Percentiles rank a stretch among this genome's conserved stretches.
phyloP scores from a whole-genome alignment of 2,888 invertebrate species.

The Julus scandinavius region DNA sequence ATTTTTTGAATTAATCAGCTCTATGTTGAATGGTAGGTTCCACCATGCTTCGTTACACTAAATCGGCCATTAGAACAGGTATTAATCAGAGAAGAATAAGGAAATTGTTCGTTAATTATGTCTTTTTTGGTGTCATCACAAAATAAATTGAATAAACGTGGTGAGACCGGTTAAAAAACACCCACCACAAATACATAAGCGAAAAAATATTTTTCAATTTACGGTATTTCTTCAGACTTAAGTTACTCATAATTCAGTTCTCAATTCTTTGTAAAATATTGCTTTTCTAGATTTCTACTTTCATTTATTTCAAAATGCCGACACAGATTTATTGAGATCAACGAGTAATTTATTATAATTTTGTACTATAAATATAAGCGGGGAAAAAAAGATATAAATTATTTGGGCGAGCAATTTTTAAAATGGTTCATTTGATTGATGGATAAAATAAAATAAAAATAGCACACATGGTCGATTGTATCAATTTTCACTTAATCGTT shows the following conservation, averaged over 20 bases:
- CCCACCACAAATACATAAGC: neutral
- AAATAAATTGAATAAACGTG: neutral
- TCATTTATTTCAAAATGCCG: slow-evolving; percentile 20
- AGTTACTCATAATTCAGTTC: no score
- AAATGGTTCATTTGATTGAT: neutral
- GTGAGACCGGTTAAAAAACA: neutral
- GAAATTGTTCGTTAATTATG: neutral
- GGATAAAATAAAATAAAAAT: neutral
- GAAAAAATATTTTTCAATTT: neutral
- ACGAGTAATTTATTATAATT: slow-evolving; percentile 9
- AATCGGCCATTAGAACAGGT: neutral
- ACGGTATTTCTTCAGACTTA: no score
- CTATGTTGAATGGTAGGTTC: neutral
- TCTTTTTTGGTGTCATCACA: neutral
- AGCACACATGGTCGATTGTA: neutral
- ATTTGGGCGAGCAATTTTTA: neutral
- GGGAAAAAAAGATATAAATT: neutral
- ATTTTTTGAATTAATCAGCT: neutral
- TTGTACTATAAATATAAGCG: neutral
- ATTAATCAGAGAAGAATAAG: neutral
- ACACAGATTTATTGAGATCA: slow-evolving; percentile 3
- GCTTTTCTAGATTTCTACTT: neutral
- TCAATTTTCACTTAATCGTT: neutral
- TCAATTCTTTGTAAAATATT: neutral
- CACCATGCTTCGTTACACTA: neutral